Evolutionary conservation across 2,888 invertebrate genomes (phyloP).

Genomic region (Cylindroiulus punctatus): DNA sequence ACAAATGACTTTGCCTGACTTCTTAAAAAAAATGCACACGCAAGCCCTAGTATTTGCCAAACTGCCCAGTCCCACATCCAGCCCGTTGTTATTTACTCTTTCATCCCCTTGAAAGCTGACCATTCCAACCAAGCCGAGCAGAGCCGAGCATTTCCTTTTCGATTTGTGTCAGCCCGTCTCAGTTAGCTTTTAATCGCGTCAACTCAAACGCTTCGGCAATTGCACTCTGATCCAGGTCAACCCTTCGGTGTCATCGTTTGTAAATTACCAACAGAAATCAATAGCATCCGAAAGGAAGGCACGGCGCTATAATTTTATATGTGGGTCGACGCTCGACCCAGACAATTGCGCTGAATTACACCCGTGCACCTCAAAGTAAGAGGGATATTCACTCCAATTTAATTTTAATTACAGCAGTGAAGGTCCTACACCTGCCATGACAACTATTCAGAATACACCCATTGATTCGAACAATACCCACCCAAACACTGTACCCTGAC

Average conservation of each 20-base stretch:
- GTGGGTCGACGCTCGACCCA: conserved; percentile 29
- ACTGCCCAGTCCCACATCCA: too few relatives aligned
- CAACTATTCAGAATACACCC: too few relatives aligned
- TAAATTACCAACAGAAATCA: conserved; percentile 38
- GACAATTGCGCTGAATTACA: background rate
- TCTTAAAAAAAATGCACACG: too few relatives aligned
- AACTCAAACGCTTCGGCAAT: background rate
- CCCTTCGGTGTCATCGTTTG: conserved; percentile 27
- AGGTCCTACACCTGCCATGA: background rate
- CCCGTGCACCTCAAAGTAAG: background rate
- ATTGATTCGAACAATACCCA: too few relatives aligned
- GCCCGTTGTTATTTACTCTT: too few relatives aligned
- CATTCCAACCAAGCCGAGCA: too few relatives aligned
- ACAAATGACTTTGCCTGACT: too few relatives aligned
- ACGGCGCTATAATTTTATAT: background rate
- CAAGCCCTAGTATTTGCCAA: too few relatives aligned
- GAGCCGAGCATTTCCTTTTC: conserved; percentile 6
- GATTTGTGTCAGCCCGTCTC: conserved; percentile 21
- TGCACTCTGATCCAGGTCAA: conserved; percentile 12
- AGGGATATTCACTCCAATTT: background rate
- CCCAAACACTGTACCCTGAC: too few relatives aligned
- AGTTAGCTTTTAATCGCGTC: conserved; percentile 37
- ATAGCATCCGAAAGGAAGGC: background rate
- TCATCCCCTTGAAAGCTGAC: background rate
- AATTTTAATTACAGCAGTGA: background rate